Conservation (phyloP, 1,140 invertebrate species). For the Sycophaga agraensis region DNA sequence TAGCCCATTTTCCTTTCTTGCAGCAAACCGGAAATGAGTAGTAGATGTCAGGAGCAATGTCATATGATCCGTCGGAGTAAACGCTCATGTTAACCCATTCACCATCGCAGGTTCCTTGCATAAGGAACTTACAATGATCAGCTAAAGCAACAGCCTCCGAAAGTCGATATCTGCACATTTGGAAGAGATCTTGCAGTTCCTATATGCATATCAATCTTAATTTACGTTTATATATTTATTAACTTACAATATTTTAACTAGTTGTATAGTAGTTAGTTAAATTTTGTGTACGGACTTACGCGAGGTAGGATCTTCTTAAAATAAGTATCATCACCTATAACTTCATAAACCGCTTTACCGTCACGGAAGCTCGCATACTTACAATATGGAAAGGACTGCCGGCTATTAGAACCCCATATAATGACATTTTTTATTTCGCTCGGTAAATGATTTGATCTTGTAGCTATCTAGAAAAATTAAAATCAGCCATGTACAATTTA, state of each 20-base stretch:
- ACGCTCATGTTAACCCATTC: constrained; percentile 35
- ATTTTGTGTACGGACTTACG: constrained; percentile 6
- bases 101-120: constrained; percentile 25
- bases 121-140: constrained; percentile 30
- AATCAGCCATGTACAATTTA: too few relatives aligned
- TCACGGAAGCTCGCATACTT: constrained; percentile 16
- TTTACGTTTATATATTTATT: too few relatives aligned
- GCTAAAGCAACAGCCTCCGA: constrained; percentile 28
- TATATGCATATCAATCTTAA: constrained; percentile 3
- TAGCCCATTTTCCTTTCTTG: too few relatives aligned
- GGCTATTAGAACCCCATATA: constrained; percentile 29
- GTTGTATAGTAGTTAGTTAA: neutral
- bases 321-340: constrained; percentile 20
- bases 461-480: constrained; percentile 28
- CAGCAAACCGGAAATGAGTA: too few relatives aligned
- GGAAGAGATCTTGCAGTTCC: neutral
- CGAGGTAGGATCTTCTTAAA: constrained; percentile 12
- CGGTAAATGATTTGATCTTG: neutral
- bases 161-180: constrained; percentile 5
- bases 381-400: constrained; percentile 19
- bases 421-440: constrained; percentile 33
- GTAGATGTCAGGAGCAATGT: too few relatives aligned
- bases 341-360: neutral
- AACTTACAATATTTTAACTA: too few relatives aligned
- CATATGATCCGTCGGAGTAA: constrained; percentile 8